A percentile compares a stretch with the other conserved stretches of the same genome.
Evolutionary conservation across 2,113 vertebrate species (phyloP).

Genomic region (Perca fluviatilis): DNA sequence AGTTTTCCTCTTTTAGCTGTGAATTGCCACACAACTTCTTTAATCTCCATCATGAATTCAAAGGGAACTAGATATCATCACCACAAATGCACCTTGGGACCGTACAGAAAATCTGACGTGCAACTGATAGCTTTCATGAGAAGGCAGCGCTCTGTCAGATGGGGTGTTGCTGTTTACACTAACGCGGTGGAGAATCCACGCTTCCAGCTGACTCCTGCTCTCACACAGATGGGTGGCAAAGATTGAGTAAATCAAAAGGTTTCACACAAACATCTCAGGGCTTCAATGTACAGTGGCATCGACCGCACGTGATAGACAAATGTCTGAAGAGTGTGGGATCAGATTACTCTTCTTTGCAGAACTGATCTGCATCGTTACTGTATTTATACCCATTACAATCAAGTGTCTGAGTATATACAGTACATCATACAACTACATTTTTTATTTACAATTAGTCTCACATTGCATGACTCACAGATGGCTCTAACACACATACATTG

Average conservation of each 20-base stretch:
- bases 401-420: not conserved
- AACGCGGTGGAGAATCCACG: not conserved
- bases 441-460: too few relatives aligned
- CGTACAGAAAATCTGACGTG: not conserved
- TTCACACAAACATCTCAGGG: slow-evolving; percentile 16
- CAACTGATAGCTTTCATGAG: slow-evolving; percentile 15
- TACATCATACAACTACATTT: not conserved
- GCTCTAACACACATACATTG: too few relatives aligned
- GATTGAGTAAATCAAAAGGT: slow-evolving; percentile 9
- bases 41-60: not conserved
- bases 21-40: slow-evolving; percentile 1
- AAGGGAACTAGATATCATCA: slow-evolving; percentile 13
- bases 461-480: too few relatives aligned
- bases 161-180: slow-evolving; percentile 18
- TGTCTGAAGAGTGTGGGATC: not conserved
- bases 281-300: slow-evolving; percentile 8
- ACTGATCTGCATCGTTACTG: not conserved
- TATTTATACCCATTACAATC: not conserved
- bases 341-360: not conserved
- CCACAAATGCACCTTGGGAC: not conserved
- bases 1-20: not conserved
- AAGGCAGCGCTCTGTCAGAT: not conserved
- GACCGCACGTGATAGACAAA: slow-evolving; percentile 5
- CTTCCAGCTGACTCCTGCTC: slow-evolving; percentile 26
- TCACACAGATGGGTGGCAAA: slow-evolving; percentile 23